Evolutionary conservation across 2,797 vertebrate genomes (phyloP).

Genomic region (Botia kubotai): DNA sequence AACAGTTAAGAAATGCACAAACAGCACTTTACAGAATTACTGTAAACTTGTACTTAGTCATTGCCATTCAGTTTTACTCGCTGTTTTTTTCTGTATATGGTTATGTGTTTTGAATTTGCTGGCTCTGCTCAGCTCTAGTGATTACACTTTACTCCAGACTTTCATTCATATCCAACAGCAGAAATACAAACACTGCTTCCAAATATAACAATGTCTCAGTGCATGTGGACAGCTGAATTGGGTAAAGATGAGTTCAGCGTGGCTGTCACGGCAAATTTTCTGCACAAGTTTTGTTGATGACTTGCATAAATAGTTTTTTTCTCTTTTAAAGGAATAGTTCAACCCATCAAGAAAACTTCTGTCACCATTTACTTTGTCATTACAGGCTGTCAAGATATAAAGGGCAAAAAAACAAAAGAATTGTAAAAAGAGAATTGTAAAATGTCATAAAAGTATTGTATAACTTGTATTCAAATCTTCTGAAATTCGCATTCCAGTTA

Average conservation of each 20-base stretch:
- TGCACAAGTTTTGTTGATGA: conserved; percentile 3
- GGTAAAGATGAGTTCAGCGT: conserved; percentile 25
- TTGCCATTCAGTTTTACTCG: neutral
- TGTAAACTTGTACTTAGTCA: conserved; percentile 27
- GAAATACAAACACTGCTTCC: neutral
- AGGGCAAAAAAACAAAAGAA: neutral
- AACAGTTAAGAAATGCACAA: conserved; percentile 14
- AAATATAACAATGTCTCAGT: conserved; percentile 8
- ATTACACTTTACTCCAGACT: neutral
- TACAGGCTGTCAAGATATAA: too few species aligned
- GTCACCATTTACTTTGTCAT: neutral
- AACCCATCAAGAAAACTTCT: neutral
- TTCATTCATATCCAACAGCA: conserved; percentile 20
- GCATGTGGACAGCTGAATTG: neutral
- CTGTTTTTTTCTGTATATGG: neutral
- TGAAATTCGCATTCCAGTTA: too few species aligned
- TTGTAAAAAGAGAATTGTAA: too few species aligned
- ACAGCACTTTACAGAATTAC: conserved; percentile 2
- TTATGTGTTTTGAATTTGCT: neutral
- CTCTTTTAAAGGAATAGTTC: neutral
- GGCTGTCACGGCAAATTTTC: neutral
- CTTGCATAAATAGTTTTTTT: neutral
- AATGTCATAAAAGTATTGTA: too few species aligned
- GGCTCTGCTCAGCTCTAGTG: neutral
- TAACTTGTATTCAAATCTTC: too few species aligned